A percentile compares a stretch with the other conserved stretches of the same genome.
phyloP scores from a whole-genome alignment of 2,888 invertebrate genomes.

The Acleris holmiana region DNA sequence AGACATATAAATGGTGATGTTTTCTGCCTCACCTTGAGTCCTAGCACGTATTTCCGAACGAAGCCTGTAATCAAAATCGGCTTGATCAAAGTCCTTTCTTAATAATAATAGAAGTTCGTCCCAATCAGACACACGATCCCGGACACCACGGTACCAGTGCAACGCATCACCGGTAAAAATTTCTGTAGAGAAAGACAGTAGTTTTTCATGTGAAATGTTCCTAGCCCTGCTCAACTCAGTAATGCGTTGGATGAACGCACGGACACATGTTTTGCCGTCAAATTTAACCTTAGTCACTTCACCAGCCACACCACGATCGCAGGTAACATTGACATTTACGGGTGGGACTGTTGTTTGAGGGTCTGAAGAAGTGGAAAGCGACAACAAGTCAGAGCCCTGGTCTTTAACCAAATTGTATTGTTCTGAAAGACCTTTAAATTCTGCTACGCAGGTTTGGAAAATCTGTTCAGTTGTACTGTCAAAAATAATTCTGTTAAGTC shows the following conservation, averaged over 20 bases:
- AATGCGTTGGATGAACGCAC: background rate
- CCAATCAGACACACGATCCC: background rate
- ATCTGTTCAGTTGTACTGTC: too few relatives aligned
- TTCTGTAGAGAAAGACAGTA: background rate
- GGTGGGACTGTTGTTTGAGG: too few relatives aligned
- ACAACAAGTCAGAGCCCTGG: too few relatives aligned
- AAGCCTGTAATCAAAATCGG: constrained; percentile 1
- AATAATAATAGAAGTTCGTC: background rate
- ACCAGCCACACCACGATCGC: too few relatives aligned
- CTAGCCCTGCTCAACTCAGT: background rate
- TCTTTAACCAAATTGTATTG: too few relatives aligned
- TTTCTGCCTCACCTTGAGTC: constrained; percentile 2
- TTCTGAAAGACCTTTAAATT: too few relatives aligned
- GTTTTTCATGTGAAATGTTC: background rate
- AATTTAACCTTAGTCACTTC: background rate
- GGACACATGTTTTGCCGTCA: constrained; percentile 9
- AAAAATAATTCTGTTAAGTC: too few relatives aligned
- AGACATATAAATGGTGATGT: constrained; percentile 36
- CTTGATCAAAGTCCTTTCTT: background rate
- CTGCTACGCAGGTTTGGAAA: too few relatives aligned
- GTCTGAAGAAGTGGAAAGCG: too few relatives aligned
- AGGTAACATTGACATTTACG: too few relatives aligned
- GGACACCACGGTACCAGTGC: constrained; percentile 13
- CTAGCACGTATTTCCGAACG: background rate
- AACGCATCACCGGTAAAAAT: background rate